Evolutionary conservation across 1,140 invertebrate species (phyloP).

Genomic region (Drosophila parabipectinata): DNA sequence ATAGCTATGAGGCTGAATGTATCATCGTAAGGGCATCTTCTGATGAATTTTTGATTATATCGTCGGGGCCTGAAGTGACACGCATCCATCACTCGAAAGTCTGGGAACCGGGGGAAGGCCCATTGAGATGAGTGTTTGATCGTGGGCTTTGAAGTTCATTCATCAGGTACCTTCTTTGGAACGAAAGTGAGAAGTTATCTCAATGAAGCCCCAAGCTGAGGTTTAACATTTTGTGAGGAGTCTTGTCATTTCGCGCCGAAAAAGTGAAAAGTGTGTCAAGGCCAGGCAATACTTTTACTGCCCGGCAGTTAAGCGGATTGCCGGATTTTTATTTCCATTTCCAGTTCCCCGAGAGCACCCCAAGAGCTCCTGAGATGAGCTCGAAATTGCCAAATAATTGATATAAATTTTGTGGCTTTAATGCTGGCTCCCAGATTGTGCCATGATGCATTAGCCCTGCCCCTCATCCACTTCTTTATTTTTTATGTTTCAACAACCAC

Average conservation of each 20-base stretch:
- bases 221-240: background rate
- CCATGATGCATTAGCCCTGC: conserved; percentile 41
- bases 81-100: conserved; percentile 46
- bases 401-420: conserved; percentile 55
- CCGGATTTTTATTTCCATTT: conserved; percentile 29
- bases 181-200: conserved; percentile 36
- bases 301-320: conserved; percentile 52
- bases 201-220: background rate
- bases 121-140: conserved; percentile 11
- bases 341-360: conserved; percentile 25
- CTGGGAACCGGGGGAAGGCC: conserved; percentile 24
- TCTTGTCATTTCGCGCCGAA: conserved; percentile 39
- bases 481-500: background rate
- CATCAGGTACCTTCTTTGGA: background rate
- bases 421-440: conserved; percentile 12
- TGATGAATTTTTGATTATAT: conserved; percentile 41
- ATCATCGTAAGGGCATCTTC: conserved; percentile 14
- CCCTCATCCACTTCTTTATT: background rate
- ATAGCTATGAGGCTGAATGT: background rate
- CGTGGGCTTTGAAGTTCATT: conserved; percentile 12
- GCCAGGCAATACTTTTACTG: conserved; percentile 48
- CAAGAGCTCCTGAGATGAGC: conserved; percentile 38
- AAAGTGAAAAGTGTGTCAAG: conserved; percentile 64
- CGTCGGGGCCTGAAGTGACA: conserved; percentile 29
- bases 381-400: conserved; percentile 76